These are phyloP conservation scores for Orcinus orca DNA, from an alignment of 2,113 vertebrate species.

Conservation along the genomic window DNA sequence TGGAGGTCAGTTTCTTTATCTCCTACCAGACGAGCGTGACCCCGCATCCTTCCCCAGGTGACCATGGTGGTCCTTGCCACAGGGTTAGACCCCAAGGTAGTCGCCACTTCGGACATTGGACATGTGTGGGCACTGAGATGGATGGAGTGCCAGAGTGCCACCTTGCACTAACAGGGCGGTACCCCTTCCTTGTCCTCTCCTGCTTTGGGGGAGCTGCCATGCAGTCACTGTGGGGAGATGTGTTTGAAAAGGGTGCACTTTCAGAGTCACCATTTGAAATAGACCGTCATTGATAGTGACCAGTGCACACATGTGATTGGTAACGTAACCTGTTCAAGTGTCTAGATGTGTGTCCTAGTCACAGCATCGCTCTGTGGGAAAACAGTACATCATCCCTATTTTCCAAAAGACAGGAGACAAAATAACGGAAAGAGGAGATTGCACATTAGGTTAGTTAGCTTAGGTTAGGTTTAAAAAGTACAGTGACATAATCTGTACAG, in stretches of 20 bases:
- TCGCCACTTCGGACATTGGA: accelerated
- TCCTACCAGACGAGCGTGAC: not conserved
- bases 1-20: not conserved
- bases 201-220: not conserved
- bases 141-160: not conserved
- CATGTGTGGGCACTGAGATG: not conserved
- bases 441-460: not conserved
- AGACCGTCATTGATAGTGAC: not conserved
- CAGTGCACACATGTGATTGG: not conserved
- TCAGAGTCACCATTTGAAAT: not conserved
- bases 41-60: not conserved
- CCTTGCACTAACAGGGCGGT: accelerated
- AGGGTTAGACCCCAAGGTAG: not conserved
- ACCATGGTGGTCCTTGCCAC: not conserved
- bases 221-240: not conserved
- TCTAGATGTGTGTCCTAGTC: not conserved
- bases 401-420: not conserved
- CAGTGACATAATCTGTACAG: not conserved
- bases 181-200: not conserved
- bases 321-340: not conserved
- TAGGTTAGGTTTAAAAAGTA: not conserved
- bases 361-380: not conserved
- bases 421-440: not conserved
- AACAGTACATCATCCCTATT: not conserved
- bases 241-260: not conserved